A percentile compares a stretch with the other conserved stretches of the same genome.
Evolutionary conservation across 2,888 invertebrate genomes (phyloP).

Genomic region (Capitulum mitella): DNA sequence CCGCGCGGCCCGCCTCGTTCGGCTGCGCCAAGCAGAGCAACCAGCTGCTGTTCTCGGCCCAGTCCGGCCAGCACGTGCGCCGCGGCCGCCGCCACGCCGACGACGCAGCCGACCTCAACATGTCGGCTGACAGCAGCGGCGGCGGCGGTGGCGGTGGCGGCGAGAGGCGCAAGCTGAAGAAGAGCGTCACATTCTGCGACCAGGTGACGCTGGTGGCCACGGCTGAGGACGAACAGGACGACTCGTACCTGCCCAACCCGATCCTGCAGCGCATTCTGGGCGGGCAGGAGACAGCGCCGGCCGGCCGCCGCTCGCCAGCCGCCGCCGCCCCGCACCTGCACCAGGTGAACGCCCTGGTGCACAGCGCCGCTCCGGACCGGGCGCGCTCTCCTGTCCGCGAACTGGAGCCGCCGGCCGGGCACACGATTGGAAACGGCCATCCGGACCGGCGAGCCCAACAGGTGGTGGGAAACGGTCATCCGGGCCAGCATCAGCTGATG

Average conservation of each 20-base stretch:
- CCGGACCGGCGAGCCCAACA: too few species aligned
- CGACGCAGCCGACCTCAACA: conserved; percentile 31
- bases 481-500: too few species aligned
- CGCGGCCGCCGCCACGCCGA: conserved; percentile 2
- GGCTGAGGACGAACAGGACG: conserved; percentile 84
- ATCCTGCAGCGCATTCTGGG: conserved; percentile 71
- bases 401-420: too few species aligned
- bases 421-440: too few species aligned
- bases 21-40: conserved; percentile 25
- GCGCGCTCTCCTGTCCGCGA: too few species aligned
- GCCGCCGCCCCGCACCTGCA: background rate
- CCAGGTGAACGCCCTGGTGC: background rate
- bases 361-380: background rate
- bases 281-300: background rate
- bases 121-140: conserved; percentile 39
- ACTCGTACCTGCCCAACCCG: conserved; percentile 83
- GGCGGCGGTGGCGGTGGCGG: conserved; percentile 42
- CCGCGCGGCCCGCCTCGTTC: background rate
- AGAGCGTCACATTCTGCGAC: conserved; percentile 90
- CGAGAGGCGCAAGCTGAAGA: conserved; percentile 56
- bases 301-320: background rate
- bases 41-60: conserved; percentile 25
- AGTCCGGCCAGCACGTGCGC: conserved; percentile 7
- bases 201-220: conserved; percentile 88
- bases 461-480: too few species aligned